phyloP scores from a whole-genome alignment of 2,797 vertebrate genomes.

The Bovichtus variegatus region DNA sequence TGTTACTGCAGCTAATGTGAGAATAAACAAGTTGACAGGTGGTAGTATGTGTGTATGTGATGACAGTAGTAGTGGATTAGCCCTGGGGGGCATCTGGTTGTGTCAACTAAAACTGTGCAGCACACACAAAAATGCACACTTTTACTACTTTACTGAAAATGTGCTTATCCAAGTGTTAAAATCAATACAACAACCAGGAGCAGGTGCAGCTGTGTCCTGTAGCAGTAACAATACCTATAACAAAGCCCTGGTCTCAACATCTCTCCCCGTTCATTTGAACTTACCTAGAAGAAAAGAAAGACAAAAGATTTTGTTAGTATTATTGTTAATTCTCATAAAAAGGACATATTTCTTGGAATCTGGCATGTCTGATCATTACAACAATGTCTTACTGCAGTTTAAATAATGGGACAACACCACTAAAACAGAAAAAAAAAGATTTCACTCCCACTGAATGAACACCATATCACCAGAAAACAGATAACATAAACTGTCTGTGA shows the following conservation, averaged over 20 bases:
- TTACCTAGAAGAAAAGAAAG: conserved; percentile 62
- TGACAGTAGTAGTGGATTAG: conserved; percentile 10
- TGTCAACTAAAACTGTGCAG: background rate
- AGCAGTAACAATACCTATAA: background rate
- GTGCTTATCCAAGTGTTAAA: conserved; percentile 19
- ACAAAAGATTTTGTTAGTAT: background rate
- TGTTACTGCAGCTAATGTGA: background rate
- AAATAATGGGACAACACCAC: too few species aligned
- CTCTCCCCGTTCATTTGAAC: conserved; percentile 19
- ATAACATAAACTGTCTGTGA: background rate
- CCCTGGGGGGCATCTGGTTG: background rate
- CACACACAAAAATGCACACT: conserved; percentile 5
- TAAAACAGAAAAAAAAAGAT: background rate
- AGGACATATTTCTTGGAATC: background rate
- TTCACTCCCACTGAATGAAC: too few species aligned
- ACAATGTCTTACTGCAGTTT: background rate
- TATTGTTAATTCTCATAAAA: background rate
- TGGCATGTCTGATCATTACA: background rate
- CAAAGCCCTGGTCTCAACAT: background rate
- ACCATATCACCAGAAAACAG: background rate
- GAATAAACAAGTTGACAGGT: background rate
- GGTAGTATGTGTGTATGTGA: background rate
- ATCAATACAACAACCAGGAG: conserved; percentile 21
- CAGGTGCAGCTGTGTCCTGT: conserved; percentile 12
- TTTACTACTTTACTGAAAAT: conserved; percentile 30